Evolutionary conservation across 1,140 invertebrate species (phyloP).

Genomic region (Rhopalosiphum padi): DNA sequence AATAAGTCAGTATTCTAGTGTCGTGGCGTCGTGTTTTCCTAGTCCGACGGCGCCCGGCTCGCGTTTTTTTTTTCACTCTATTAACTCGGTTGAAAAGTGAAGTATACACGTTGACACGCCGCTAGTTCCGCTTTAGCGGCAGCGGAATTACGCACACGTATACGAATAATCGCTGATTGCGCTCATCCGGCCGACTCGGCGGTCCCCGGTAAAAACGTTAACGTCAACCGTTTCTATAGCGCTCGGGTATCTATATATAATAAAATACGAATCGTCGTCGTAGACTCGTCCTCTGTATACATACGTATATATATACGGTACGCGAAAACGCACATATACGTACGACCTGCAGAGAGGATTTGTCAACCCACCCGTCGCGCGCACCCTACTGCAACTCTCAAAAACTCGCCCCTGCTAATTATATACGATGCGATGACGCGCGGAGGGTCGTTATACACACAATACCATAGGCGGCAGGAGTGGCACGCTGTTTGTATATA

Average conservation of each 20-base stretch:
- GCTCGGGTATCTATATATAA: slow-evolving; percentile 1
- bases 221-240: background rate
- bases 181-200: background rate
- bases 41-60: too few species aligned
- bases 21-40: background rate
- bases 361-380: background rate
- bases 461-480: background rate
- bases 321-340: background rate
- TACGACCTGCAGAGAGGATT: slow-evolving; percentile 16
- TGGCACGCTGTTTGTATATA: background rate
- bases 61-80: slow-evolving; percentile 40
- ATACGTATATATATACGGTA: background rate
- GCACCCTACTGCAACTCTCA: slow-evolving; percentile 11
- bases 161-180: slow-evolving; percentile 11
- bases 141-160: background rate
- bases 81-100: slow-evolving; percentile 20
- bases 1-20: background rate
- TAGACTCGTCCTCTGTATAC: background rate
- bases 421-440: slow-evolving; percentile 36
- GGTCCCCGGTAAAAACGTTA: background rate
- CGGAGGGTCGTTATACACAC: slow-evolving; percentile 27
- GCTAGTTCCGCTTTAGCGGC: background rate
- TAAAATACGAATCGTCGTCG: background rate
- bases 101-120: background rate
- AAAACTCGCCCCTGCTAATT: slow-evolving; percentile 39